Base-by-base conservation (phyloP, 92 coral and sea anemone species). In the Blastomussa wellsi region DNA sequence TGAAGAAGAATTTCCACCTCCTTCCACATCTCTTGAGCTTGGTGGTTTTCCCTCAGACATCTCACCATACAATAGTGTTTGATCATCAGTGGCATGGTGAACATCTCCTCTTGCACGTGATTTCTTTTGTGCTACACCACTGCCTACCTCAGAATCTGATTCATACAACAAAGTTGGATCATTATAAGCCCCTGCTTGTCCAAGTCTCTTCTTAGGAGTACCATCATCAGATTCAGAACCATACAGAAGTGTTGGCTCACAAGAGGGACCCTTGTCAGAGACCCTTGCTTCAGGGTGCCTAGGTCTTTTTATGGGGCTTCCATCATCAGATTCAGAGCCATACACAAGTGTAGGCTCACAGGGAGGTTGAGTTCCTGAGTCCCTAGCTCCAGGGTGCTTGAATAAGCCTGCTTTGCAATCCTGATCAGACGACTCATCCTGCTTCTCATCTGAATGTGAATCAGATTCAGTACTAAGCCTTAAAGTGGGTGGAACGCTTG, bases 321-420 rank as follows among this genome's bases (percentile, higher is more conserved):
- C 87, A 74, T 83, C 71, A 4, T 82, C 87, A 37, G 91, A 82
- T 55, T 77, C 87, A 74, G 82, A 76, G 39, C 77, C 91, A 76
- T 83, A 81, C 67, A 88, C 38, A 15, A 88, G 62, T 67, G 91
- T 88, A 49, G 88, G 87, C 37, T 42, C 74, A 53, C 84, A 82
- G n/a, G 80, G 36, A 4, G 79, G 79, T 39, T 82, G 82, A 64
- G 64, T 78, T 38, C 33, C 87, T 17, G 74, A 55, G 33, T 8
- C 74, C 48, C 72, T 24, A 3, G 74, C 24, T 44, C 20, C 87
- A 59, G 87, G 60, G 39, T 59, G 66, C 74, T 39, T 82, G 77
- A 48, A 28, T 75, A 65, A 32, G 32, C 24, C 42, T 11, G 24
- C 71, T 36, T 57, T 82, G 53, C 52, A 22, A 38, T 72, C 77